A percentile compares a stretch with the other conserved stretches of the same genome.
Evolutionary conservation across 1,140 invertebrate genomes (phyloP).

Genomic region (Drosophila melanica): DNA sequence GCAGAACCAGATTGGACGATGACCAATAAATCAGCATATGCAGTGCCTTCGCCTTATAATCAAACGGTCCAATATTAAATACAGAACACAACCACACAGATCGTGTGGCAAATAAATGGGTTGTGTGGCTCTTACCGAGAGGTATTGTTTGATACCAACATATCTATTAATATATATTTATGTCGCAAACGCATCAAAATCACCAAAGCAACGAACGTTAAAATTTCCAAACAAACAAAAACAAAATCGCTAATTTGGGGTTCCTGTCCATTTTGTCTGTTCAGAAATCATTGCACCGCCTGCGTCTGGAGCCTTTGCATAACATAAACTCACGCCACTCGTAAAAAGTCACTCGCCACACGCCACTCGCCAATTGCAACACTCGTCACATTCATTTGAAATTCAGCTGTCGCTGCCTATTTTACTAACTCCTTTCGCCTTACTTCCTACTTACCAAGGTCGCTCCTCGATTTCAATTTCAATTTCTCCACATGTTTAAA

Average conservation of each 20-base stretch:
- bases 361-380: constrained; percentile 18
- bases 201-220: constrained; percentile 21
- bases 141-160: constrained; percentile 51
- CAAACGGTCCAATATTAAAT: constrained; percentile 37
- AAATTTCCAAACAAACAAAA: constrained; percentile 12
- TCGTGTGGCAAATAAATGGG: constrained; percentile 3
- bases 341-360: constrained; percentile 10
- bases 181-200: constrained; percentile 37
- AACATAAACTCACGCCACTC: constrained; percentile 21
- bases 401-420: constrained; percentile 7
- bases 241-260: constrained; percentile 14
- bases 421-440: constrained; percentile 10
- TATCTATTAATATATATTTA: constrained; percentile 35
- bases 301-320: constrained; percentile 1
- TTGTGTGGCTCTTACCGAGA: constrained; percentile 56
- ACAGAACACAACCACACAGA: not conserved
- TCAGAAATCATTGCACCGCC: constrained; percentile 20
- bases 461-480: constrained; percentile 11
- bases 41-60: constrained; percentile 49
- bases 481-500: constrained; percentile 7
- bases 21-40: constrained; percentile 28
- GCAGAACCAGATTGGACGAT: constrained; percentile 23
- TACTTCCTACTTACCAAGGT: constrained; percentile 5
- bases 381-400: constrained; percentile 23
- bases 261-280: constrained; percentile 12